Percentiles rank a stretch among this genome's conserved stretches.
Evolutionary conservation across 2,113 vertebrate genomes (phyloP).

Genomic region (Larimichthys crocea): DNA sequence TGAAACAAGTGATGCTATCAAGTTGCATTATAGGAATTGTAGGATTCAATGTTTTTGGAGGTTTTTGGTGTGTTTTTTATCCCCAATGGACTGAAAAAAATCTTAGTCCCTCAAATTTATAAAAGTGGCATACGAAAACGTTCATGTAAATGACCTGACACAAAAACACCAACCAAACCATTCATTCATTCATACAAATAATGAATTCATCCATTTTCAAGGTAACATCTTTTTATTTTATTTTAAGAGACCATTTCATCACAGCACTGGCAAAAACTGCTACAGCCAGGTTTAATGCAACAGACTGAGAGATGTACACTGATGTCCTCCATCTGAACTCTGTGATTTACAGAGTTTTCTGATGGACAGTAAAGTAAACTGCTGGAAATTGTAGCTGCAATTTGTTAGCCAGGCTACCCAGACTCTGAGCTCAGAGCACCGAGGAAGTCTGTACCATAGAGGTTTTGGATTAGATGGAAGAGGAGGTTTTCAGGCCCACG

Average conservation of each 20-base stretch:
- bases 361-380: no score
- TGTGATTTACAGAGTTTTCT: no score
- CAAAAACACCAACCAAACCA: neutral
- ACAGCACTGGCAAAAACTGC: neutral
- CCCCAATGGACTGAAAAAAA: no score
- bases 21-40: neutral
- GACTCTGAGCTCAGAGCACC: no score
- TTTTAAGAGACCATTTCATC: neutral
- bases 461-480: no score
- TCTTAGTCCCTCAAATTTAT: neutral
- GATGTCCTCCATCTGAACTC: no score
- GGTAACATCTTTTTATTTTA: neutral
- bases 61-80: neutral
- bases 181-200: neutral
- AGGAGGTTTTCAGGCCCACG: no score
- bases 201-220: neutral
- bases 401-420: no score
- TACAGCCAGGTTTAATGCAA: neutral
- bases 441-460: no score
- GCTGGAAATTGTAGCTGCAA: no score
- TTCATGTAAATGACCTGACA: neutral
- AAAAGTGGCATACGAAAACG: neutral
- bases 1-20: neutral
- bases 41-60: neutral
- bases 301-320: neutral